phyloP scores from a whole-genome alignment of 2,888 invertebrate species.

The Cloeon dipterum region DNA sequence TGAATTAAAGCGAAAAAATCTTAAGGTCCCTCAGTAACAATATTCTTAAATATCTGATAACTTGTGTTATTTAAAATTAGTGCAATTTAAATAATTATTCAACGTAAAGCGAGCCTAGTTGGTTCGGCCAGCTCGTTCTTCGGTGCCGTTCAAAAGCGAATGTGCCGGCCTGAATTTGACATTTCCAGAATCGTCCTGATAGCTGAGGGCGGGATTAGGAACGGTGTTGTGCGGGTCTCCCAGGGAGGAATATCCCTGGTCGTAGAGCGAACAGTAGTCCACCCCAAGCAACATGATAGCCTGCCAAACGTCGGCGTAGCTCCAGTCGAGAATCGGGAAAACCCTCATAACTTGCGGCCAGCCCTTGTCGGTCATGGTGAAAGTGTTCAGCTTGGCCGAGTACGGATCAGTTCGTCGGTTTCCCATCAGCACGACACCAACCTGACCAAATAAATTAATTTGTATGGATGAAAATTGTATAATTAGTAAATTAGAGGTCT shows the following conservation, averaged over 20 bases:
- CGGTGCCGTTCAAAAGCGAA: constrained; percentile 30
- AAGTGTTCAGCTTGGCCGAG: constrained; percentile 35
- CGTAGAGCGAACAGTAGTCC: constrained; percentile 80
- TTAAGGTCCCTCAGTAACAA: no score
- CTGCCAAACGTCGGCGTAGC: constrained; percentile 75
- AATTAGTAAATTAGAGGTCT: no score
- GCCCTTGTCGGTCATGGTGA: constrained; percentile 56
- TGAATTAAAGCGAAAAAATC: no score
- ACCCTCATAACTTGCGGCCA: constrained; percentile 85
- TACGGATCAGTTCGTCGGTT: constrained; percentile 72
- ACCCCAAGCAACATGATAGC: constrained; percentile 55
- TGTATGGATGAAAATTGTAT: no score
- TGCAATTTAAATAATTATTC: no score
- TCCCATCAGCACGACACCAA: constrained; percentile 89
- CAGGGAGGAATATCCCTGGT: constrained; percentile 76
- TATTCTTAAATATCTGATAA: no score
- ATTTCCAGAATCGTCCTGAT: constrained; percentile 22
- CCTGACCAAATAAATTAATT: no score
- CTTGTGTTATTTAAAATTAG: no score
- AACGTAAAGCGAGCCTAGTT: constrained; percentile 7
- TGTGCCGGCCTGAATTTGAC: constrained; percentile 48
- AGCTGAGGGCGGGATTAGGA: constrained; percentile 48
- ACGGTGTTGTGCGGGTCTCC: constrained; percentile 59
- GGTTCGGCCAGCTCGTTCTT: constrained; percentile 35
- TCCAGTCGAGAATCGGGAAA: constrained; percentile 81